Conservation (phyloP, 2,888 invertebrate genomes). For the Polymixis lichenea region DNA sequence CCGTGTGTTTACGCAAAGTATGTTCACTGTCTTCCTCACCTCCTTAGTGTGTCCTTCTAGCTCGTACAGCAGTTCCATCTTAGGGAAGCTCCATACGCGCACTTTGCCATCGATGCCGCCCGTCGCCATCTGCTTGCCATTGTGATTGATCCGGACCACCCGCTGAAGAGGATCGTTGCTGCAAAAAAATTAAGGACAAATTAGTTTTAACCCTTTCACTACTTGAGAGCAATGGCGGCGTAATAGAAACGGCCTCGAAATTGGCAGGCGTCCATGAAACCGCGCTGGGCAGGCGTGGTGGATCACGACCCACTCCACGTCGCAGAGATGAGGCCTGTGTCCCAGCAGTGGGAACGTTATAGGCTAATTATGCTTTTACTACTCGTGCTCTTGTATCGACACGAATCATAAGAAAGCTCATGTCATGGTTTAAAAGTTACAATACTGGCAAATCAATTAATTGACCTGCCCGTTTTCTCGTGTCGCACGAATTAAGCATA, state of each 20-base stretch:
- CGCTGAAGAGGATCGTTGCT: slow-evolving; percentile 95
- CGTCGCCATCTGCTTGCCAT: slow-evolving; percentile 95
- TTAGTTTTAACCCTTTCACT: not conserved
- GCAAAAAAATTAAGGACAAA: slow-evolving; percentile 31
- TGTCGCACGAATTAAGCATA: not conserved
- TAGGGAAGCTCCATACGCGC: slow-evolving; percentile 97
- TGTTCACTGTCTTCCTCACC: slow-evolving; percentile 78
- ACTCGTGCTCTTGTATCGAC: not conserved
- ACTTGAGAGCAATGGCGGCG: no score
- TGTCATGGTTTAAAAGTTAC: no score
- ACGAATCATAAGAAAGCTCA: no score
- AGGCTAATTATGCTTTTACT: no score
- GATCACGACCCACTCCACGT: no score
- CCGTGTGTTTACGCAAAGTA: not conserved
- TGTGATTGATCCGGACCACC: slow-evolving; percentile 94
- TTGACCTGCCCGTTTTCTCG: not conserved
- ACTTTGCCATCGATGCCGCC: slow-evolving; percentile 97
- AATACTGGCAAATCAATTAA: not conserved
- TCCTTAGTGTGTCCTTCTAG: slow-evolving; percentile 96
- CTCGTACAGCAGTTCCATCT: slow-evolving; percentile 92
- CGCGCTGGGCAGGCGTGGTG: no score
- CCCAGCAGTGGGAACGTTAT: no score
- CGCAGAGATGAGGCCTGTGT: no score
- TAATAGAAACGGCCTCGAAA: no score
- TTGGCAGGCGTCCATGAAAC: no score